Percentiles rank a stretch among this genome's conserved stretches.
Evolutionary conservation across 2,113 vertebrate species (phyloP).

Genomic region (Megaceryle maxima): DNA sequence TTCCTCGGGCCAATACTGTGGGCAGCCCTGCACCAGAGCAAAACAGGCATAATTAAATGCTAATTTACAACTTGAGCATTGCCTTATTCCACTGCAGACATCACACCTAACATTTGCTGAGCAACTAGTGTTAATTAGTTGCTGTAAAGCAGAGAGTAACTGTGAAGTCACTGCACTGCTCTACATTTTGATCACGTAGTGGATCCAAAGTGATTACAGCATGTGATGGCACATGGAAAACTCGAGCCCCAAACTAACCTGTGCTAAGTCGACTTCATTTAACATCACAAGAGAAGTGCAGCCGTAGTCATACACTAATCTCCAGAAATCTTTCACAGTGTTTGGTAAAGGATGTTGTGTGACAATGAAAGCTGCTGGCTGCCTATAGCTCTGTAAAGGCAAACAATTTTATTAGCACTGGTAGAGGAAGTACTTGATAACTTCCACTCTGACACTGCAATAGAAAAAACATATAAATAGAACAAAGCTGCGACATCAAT

Average conservation of each 20-base stretch:
- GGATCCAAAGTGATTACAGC: background rate
- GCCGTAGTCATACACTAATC: slow-evolving; percentile 97
- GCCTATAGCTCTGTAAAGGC: slow-evolving; percentile 91
- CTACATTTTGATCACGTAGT: background rate
- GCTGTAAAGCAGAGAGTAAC: background rate
- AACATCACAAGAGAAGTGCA: slow-evolving; percentile 98
- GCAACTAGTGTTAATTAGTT: background rate
- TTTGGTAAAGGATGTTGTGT: slow-evolving; percentile 97
- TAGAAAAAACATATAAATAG: background rate
- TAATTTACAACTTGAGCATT: background rate
- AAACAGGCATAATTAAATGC: background rate
- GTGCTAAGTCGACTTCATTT: slow-evolving; percentile 95
- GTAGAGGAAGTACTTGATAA: background rate
- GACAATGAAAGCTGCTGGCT: slow-evolving; percentile 97
- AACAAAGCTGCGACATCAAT: background rate
- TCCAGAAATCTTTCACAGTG: slow-evolving; percentile 99
- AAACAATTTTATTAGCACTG: background rate
- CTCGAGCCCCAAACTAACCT: slow-evolving; percentile 77
- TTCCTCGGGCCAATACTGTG: slow-evolving; percentile 98
- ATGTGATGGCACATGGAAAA: rapidly evolving
- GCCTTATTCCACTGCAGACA: background rate
- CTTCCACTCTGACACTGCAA: background rate
- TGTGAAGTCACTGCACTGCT: background rate
- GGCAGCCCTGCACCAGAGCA: slow-evolving; percentile 86
- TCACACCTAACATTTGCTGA: background rate